These are phyloP conservation scores for Falco concolor DNA, from an alignment of 2,797 vertebrate species.

Conservation along the genomic window DNA sequence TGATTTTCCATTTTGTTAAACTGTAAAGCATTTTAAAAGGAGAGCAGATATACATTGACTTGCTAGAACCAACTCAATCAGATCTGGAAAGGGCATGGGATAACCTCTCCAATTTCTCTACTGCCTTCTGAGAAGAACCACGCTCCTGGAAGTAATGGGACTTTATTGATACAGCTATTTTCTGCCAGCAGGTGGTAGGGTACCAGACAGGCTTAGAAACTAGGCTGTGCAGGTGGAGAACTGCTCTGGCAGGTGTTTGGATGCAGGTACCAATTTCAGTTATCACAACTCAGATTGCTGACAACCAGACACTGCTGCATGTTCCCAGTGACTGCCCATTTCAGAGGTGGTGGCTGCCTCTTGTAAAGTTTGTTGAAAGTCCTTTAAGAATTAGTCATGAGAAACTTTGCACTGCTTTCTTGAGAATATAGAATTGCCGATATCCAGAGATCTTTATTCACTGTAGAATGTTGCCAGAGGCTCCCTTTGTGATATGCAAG, in stretches of 20 bases:
- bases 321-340: neutral
- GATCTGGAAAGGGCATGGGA: neutral
- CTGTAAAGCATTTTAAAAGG: slow-evolving; percentile 10
- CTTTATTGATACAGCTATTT: neutral
- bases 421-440: neutral
- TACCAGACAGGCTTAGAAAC: neutral
- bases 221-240: neutral
- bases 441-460: neutral
- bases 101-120: neutral
- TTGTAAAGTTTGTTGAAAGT: neutral
- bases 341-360: neutral
- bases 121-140: neutral
- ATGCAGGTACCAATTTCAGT: neutral
- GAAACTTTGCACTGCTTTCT: neutral
- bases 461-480: neutral
- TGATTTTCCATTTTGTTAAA: slow-evolving; percentile 46
- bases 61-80: neutral
- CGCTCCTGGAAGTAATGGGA: neutral
- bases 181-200: neutral
- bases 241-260: neutral
- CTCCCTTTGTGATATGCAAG: neutral
- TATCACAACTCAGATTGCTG: neutral
- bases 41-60: neutral
- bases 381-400: neutral
- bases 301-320: neutral